Conservation (phyloP, 2,113 vertebrate species). For the Nematolebias whitei region DNA sequence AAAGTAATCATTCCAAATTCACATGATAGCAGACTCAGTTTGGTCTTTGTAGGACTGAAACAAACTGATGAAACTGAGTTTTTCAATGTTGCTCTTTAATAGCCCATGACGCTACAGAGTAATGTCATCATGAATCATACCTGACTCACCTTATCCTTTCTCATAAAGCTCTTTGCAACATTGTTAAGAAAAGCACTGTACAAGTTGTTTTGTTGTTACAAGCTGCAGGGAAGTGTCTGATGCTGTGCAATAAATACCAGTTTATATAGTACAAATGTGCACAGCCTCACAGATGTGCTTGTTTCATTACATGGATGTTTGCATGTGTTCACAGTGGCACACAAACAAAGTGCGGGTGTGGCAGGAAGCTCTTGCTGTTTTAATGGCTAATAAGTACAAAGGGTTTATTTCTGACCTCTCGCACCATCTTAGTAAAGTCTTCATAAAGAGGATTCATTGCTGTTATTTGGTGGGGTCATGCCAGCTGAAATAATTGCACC, state of each 20-base stretch:
- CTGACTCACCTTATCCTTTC: background rate
- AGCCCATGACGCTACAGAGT: conserved; percentile 13
- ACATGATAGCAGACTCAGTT: background rate
- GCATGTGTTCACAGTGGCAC: conserved; percentile 1
- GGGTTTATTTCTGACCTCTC: conserved; percentile 62
- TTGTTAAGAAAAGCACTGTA: background rate
- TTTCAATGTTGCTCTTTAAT: conserved; percentile 2
- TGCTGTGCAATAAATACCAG: conserved; percentile 8
- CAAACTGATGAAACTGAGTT: background rate
- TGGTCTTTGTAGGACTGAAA: background rate
- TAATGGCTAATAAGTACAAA: conserved; percentile 68
- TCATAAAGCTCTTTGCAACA: background rate
- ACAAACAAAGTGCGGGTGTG: conserved; percentile 17
- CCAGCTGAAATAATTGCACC: conserved; percentile 60
- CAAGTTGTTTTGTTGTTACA: background rate
- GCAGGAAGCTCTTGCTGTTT: conserved; percentile 35
- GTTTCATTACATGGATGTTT: conserved; percentile 17
- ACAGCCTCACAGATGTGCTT: conserved; percentile 1
- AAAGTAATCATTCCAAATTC: background rate
- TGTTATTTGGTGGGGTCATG: conserved; percentile 62
- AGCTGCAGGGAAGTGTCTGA: conserved; percentile 14
- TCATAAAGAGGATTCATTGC: conserved; percentile 70
- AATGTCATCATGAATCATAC: background rate
- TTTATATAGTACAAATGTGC: conserved; percentile 13
- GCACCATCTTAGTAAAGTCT: conserved; percentile 47